Percentiles rank a stretch among this genome's conserved stretches.
Conservation (phyloP, 2,888 invertebrate species). For the Epinotia demarniana region DNA sequence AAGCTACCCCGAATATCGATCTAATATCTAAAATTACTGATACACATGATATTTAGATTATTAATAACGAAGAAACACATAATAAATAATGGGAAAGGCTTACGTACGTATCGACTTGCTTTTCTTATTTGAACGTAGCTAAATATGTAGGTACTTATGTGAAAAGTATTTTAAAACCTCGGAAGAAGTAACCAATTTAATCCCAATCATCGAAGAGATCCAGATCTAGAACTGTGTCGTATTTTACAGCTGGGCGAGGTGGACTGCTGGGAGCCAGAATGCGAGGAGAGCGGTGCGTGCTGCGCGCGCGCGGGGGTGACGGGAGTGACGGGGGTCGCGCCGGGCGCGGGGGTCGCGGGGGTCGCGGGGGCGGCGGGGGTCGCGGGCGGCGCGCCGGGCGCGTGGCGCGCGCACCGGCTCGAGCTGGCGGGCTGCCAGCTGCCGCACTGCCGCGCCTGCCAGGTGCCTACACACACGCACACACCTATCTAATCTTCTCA, state of each 20-base stretch:
- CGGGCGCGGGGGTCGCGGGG: slow-evolving; percentile 88
- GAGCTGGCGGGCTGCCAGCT: slow-evolving; percentile 87
- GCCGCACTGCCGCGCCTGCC: slow-evolving; percentile 86
- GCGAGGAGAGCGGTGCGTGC: slow-evolving; percentile 90
- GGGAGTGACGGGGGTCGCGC: slow-evolving; percentile 85
- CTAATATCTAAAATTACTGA: too few species aligned
- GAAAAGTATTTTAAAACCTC: too few species aligned
- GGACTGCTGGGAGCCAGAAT: slow-evolving; percentile 95
- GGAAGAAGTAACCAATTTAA: too few species aligned
- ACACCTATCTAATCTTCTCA: slow-evolving; percentile 4
- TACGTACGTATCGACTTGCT: too few species aligned
- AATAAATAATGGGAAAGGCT: too few species aligned
- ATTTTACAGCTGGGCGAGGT: slow-evolving; percentile 90
- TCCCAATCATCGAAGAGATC: too few species aligned
- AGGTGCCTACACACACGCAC: slow-evolving; percentile 61
- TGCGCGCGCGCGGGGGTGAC: slow-evolving; percentile 87
- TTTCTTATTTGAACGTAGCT: too few species aligned
- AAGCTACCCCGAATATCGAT: too few species aligned
- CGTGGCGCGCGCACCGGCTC: slow-evolving; percentile 87
- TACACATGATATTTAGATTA: too few species aligned
- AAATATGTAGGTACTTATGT: too few species aligned
- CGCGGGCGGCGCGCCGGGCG: slow-evolving; percentile 83
- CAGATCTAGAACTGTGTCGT: not conserved
- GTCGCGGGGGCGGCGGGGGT: slow-evolving; percentile 86
- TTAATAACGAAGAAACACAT: too few species aligned